A percentile compares a stretch with the other conserved stretches of the same genome.
phyloP scores from a whole-genome alignment of 92 coral and sea anemone species.

The Isaurus tuberculatus region DNA sequence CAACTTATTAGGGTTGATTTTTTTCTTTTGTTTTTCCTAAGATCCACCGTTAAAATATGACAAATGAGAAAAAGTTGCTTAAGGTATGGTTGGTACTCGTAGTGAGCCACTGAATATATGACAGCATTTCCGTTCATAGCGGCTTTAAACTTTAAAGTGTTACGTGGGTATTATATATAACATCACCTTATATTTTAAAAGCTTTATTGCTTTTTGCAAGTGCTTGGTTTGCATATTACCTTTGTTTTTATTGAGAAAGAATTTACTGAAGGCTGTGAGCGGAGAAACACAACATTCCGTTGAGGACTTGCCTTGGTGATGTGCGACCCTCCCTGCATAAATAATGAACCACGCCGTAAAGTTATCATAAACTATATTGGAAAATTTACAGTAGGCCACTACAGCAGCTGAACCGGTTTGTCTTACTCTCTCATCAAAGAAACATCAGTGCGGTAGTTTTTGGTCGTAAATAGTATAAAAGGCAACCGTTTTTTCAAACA shows the following conservation, averaged over 20 bases:
- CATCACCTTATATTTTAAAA: background rate
- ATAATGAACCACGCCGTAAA: conserved; percentile 55
- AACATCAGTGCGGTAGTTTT: background rate
- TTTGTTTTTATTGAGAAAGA: conserved; percentile 45
- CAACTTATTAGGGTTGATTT: no score
- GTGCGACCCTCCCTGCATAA: conserved; percentile 74
- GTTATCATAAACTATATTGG: conserved; percentile 54
- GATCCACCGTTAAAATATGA: background rate
- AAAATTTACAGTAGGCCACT: background rate
- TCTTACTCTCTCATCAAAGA: background rate
- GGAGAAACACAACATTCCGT: conserved; percentile 76
- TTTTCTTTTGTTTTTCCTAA: no score
- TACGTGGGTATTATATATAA: background rate
- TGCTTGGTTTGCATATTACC: conserved; percentile 29
- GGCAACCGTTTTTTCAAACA: background rate
- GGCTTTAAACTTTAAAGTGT: background rate
- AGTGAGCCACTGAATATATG: background rate
- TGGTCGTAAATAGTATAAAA: background rate
- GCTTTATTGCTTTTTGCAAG: background rate
- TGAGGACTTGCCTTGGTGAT: conserved; percentile 74
- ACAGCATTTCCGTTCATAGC: background rate
- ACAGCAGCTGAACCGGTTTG: conserved; percentile 6
- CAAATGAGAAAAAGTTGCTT: background rate
- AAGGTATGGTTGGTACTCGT: background rate
- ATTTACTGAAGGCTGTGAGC: conserved; percentile 34